Evolutionary conservation across 1,140 invertebrate species (phyloP), one percentile per base, ranked within the genome.

Genomic region (Chironomus striatipennis): DNA sequence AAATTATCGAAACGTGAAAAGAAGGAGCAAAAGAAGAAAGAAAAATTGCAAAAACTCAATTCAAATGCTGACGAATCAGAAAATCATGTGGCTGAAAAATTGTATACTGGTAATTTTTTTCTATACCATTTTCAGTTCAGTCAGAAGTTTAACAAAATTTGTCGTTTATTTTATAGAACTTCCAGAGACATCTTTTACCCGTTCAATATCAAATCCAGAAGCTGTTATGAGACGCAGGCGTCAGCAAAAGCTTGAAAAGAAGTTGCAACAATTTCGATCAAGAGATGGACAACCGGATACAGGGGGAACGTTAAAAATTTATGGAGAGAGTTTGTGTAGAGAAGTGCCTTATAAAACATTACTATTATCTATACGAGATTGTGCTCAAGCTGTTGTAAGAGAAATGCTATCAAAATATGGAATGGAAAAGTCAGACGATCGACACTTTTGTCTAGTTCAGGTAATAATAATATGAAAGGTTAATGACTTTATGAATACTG

Each of bases 281-380:
- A 93, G 95, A 80, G 92, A 94, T 78, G 93, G 96, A 73, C 97
- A 96, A 12, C 96, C 95, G n/a, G 91, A 92, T 79, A 92, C 90
- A 1, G 88, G 98, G 73, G 98, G 97, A 73, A 98, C 96, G 6
- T 83, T 99, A 24, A 98, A 99, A 85, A 98, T 99, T 78, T 99
- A 98, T 84, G 98, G 98, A 24, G 95, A 98, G 82, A 94, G 95
- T 12, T 85, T 99, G 7, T 96, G 95, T 80, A 92, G 94, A 79
- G 96, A 98, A 85, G 95, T 98, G 76, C 97, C 98, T 65, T 99
- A 99, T 84, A 99, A 99, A 85, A 99, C 98, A 2, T 85, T 99
- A 57, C 86, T 99, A 76, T 85, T 99, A 42, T 98, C 96, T 18
- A 92, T 97, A 12, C 88, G 93, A 67, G 98, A 99, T 83, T 92